These are phyloP conservation scores for Polyergus mexicanus DNA, from an alignment of 1,140 invertebrate genomes.

Conservation along the genomic window DNA sequence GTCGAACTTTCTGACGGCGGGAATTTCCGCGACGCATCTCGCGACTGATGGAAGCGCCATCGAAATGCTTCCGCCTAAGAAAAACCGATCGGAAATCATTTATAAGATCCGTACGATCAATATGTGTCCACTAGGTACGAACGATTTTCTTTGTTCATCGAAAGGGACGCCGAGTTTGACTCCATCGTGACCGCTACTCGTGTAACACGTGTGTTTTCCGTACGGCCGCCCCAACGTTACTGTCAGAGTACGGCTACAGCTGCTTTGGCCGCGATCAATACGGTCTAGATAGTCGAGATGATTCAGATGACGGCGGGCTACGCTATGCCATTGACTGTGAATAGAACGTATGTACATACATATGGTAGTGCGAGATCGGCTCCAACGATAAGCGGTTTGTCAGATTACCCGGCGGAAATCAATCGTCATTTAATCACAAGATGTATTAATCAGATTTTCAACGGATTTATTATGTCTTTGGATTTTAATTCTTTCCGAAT, in stretches of 20 bases:
- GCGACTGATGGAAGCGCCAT: background rate
- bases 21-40: conserved; percentile 29
- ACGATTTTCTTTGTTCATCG: conserved; percentile 20
- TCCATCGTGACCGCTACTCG: conserved; percentile 56
- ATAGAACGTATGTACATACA: conserved; percentile 5
- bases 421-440: conserved; percentile 23
- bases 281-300: conserved; percentile 83
- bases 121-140: conserved; percentile 29
- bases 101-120: background rate
- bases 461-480: background rate
- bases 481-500: background rate
- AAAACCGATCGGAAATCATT: conserved; percentile 19
- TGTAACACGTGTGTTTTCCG: conserved; percentile 80
- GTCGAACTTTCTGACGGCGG: conserved; percentile 25
- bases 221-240: conserved; percentile 81
- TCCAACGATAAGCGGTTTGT: conserved; percentile 10
- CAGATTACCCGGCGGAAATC: background rate
- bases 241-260: conserved; percentile 79
- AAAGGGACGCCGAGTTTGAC: conserved; percentile 60
- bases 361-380: conserved; percentile 16
- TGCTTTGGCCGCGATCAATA: conserved; percentile 84
- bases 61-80: background rate
- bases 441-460: background rate
- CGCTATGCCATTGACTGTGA: conserved; percentile 65
- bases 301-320: conserved; percentile 69